phyloP scores from a whole-genome alignment of 1,140 invertebrate species.

The Lordiphosa collinella region DNA sequence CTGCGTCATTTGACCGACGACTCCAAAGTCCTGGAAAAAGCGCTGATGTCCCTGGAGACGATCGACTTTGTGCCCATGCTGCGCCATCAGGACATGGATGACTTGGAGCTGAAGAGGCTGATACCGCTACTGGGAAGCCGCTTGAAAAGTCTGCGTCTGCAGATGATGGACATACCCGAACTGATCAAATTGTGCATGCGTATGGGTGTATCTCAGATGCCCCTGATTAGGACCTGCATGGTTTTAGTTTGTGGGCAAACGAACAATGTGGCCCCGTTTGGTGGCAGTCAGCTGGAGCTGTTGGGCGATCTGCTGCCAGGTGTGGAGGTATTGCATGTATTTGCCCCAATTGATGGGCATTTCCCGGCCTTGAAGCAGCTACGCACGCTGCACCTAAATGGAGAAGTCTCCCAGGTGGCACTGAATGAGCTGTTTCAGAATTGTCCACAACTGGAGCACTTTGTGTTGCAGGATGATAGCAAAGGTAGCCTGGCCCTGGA shows the following conservation, averaged over 20 bases:
- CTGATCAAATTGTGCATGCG: neutral
- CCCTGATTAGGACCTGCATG: neutral
- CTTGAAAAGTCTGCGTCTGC: slow-evolving; percentile 14
- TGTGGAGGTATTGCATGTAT: slow-evolving; percentile 13
- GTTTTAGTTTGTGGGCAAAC: neutral
- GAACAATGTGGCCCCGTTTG: neutral
- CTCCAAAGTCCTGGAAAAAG: slow-evolving; percentile 9
- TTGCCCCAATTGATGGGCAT: neutral
- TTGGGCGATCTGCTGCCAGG: slow-evolving; percentile 21
- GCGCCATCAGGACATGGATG: no score
- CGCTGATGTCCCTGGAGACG: no score
- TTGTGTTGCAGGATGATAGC: slow-evolving; percentile 12
- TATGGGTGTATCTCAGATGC: neutral
- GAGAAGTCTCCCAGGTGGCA: neutral
- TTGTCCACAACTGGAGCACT: slow-evolving; percentile 16
- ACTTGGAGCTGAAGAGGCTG: slow-evolving; percentile 12
- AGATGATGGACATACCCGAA: slow-evolving; percentile 16
- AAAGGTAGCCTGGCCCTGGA: slow-evolving; percentile 1
- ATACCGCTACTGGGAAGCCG: slow-evolving; percentile 18
- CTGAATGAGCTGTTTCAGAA: slow-evolving; percentile 21
- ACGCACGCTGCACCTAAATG: slow-evolving; percentile 3
- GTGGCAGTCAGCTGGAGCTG: neutral
- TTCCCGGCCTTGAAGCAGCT: slow-evolving; percentile 22
- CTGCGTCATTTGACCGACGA: slow-evolving; percentile 5
- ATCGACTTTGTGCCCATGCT: no score